These are phyloP conservation scores for honey bee (Apis mellifera) DNA, from an alignment of 1,140 invertebrate genomes.

Conservation along the genomic window Amel_HAv3.1 CM009932.2:5852001-5852500, in stretches of 20 bases:
- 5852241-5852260: slow-evolving; percentile 16
- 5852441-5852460: no score
- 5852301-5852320: neutral
- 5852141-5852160: slow-evolving; percentile 26
- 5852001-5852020: neutral
- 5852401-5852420: no score
- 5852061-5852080: slow-evolving; percentile 5
- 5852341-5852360: neutral
- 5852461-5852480: no score
- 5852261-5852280: slow-evolving; percentile 3
- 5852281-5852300: neutral
- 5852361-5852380: no score
- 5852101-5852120: slow-evolving; percentile 19
- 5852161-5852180: slow-evolving; percentile 24
- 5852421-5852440: no score
- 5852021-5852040: slow-evolving; percentile 20
- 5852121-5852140: slow-evolving; percentile 38
- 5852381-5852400: no score
- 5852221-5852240: slow-evolving; percentile 12
- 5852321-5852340: neutral
- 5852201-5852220: slow-evolving; percentile 24
- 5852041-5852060: slow-evolving; percentile 5
- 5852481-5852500: no score
- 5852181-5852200: slow-evolving; percentile 29
- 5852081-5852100: slow-evolving; percentile 20